Evolutionary conservation across 1,140 invertebrate genomes (phyloP), one percentile per base, ranked within the genome.

Genomic region (Brachionus angularis): DNA sequence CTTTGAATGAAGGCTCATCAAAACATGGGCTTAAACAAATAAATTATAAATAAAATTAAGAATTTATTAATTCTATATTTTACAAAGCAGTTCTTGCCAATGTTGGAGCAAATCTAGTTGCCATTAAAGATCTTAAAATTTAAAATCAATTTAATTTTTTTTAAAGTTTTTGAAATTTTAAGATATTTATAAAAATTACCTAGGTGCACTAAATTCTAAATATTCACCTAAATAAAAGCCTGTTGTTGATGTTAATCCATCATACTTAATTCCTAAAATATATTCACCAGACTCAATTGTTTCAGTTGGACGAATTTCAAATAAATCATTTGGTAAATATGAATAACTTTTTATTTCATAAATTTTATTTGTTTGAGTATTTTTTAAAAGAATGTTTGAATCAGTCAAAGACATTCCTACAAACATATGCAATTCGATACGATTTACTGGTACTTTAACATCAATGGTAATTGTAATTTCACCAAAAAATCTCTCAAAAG

Each of bases 1-100:
- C 49, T 46, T 73, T 74, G 16, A 73, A 67, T 25, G 33, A 18
- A n/a, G 73, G 73, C 31, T 74, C 73, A 42, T 74, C 73, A 46
- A 74, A 71, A 53, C 73, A 71, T 7, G 73, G 73, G n/a, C 62
- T 67, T 16, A 21, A 44, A n/a, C n/a, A 64, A 46, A 23, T 23
- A 62, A n/a, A 39, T n/a, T 62, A 18, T 27, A 46, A 18, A 16
- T 29, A 16, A 34, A 10, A 12, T 44, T 14, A 44, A 61, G 33
- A 61, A 61, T 44, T 39, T 39, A 34, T 18, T 39, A 14, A 5
- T 42, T 58, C 8, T 23, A 8, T n/a, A 55, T n/a, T 27, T 67
- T 67, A 67, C 62, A 67, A 47, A 29, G 47, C 47, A 34, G 62
- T 33, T 67, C 62, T 29, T 23, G 62, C 62, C n/a, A 46, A 29